Evolutionary conservation across 2,888 invertebrate species (phyloP), one percentile per base, ranked within the genome.

Genomic region (Meiosimyza platycephala): DNA sequence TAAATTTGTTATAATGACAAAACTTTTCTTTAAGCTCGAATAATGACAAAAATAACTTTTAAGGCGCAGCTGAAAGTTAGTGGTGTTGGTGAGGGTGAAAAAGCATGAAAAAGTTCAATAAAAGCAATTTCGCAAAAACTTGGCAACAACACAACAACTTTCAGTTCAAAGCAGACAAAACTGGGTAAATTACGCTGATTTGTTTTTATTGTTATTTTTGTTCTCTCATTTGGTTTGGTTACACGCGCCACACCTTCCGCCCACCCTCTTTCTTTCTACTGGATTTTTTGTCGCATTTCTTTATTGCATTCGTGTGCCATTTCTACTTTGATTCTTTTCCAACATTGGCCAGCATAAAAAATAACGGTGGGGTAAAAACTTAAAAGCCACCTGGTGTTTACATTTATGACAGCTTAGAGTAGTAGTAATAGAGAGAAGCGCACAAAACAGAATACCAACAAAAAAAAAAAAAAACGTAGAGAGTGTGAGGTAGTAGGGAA

Each of bases 1-100:
- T 63, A 63, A 63, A 63, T 63, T 63, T 63, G 7, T 63, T 63
- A 63, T 33, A 33, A 63, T 63, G 63, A 47, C 48, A 63, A 63
- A 63, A 63, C 16, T 63, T 63, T 63, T 6, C 9, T 40, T 40
- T 9, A 40, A 40, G 40, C 9, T 40, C 40, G 9, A 40, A 40
- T 40, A 40, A 40, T 40, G 9, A 9, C 9, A 6, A 40, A 40
- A 40, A 40, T 40, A 40, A 40, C 9, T 40, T 40, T 6, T 40
- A 40, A 40, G 40, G 40, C 40, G 9, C 9, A 40, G 9, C 40
- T 9, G 40, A 40, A 40, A 40, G 40, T 40, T 40, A 28, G 28
- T 28, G 40, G 6, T 40, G 9, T 40, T 40, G 40, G 40, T 40
- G 9, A 9, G 40, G 40, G 9, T 40, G 40, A 9, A 40, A 9